These are phyloP conservation scores for Odontocerum albicorne DNA, from an alignment of 2,888 invertebrate genomes.

Conservation along the genomic window DNA sequence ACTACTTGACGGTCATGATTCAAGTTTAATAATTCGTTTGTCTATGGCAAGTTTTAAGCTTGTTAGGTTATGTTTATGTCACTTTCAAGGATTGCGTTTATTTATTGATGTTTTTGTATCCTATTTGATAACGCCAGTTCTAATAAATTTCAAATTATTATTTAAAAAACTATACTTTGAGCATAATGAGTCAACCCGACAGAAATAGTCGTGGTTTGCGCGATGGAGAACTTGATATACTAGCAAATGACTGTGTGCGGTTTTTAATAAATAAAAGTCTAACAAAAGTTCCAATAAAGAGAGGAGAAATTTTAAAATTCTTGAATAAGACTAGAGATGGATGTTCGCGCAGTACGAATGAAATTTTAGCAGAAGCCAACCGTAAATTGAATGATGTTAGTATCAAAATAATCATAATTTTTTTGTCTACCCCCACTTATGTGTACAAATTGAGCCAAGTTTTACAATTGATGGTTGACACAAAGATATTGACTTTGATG, in stretches of 20 bases:
- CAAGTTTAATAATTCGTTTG: too few species aligned
- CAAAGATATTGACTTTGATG: too few species aligned
- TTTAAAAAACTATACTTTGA: too few species aligned
- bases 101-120: too few species aligned
- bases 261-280: constrained; percentile 23
- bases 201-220: constrained; percentile 4
- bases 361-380: constrained; percentile 6
- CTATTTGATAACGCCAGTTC: too few species aligned
- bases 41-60: too few species aligned
- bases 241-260: constrained; percentile 18
- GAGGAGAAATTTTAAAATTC: constrained; percentile 21
- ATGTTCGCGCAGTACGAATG: constrained; percentile 10
- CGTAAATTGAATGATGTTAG: constrained; percentile 18
- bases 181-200: constrained; percentile 27
- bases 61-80: too few species aligned
- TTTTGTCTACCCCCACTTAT: background rate
- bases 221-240: constrained; percentile 10
- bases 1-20: too few species aligned
- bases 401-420: background rate
- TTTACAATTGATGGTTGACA: too few species aligned
- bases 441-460: too few species aligned
- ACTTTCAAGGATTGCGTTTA: too few species aligned
- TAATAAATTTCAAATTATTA: too few species aligned
- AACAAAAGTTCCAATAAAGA: constrained; percentile 20
- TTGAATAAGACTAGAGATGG: constrained; percentile 17